Base-by-base conservation (phyloP, 2,113 vertebrate genomes). In the Gobius niger region DNA sequence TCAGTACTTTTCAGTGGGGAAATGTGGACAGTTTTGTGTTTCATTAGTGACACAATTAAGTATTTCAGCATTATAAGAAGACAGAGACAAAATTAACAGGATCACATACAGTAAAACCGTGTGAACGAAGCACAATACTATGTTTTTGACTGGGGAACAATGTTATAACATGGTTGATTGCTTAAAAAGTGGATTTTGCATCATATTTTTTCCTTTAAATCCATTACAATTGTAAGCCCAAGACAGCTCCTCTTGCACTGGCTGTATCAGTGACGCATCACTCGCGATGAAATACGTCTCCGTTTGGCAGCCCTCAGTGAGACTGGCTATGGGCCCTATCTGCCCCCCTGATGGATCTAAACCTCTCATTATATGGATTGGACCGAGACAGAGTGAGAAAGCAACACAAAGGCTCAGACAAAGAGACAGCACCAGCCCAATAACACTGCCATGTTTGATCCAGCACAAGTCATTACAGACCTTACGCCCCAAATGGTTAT, bases 331-430 rank as follows among this genome's bases (percentile, higher is more conserved):
- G 65, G 40, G 62, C 52, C 24, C 51, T n/a, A 68, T 73, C 68
- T 76, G 50, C 75, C 75, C 70, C 47, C 53, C 12, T 70, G 54
- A 82, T 77, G 62, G 67, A 76, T 72, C 12, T 53, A 14, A 54
- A 50, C 67, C 15, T 80, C 72, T 82, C 71, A 67, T 83, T 83
- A 72, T 65, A 74, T 49, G 62, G 72, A 76, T 42, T 70, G 44
- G 63, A 72, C 56, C 14, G 51, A 80, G 57, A 70, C 44, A 34
- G 47, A 0, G 11, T 66, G 70, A 72, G 50, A 56, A 67, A 67
- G 53, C 61, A 71, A 52, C 57, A 63, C 56, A 44, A 7, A 41
- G n/a, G 63, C 47, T 54, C 60, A 41, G 67, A 59, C 42, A 65
- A 15, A 64, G 63, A 24, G 44, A 47, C 49, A 49, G 42, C 15